A percentile compares a stretch with the other conserved stretches of the same genome.
Conservation (phyloP, 2,113 vertebrate species). For the Aramus guarauna region DNA sequence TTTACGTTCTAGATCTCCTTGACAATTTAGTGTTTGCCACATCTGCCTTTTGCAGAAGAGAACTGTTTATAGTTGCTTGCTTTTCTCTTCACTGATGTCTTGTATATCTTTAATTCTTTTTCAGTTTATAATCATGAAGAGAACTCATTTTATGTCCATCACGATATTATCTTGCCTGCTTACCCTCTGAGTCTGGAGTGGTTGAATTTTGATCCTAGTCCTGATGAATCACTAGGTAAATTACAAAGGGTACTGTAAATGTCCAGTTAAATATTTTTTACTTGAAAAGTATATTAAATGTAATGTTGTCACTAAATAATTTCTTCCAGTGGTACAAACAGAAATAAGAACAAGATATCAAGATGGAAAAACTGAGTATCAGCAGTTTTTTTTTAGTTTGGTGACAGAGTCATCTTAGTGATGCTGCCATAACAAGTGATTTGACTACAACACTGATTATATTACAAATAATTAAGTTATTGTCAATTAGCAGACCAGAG, state of each 20-base stretch:
- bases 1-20: background rate
- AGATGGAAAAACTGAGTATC: background rate
- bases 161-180: slow-evolving; percentile 90
- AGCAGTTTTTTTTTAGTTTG: background rate
- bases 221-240: slow-evolving; percentile 82
- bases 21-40: background rate
- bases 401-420: background rate
- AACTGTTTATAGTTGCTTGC: background rate
- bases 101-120: slow-evolving; percentile 1
- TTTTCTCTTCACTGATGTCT: background rate
- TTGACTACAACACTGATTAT: background rate
- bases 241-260: background rate
- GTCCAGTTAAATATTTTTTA: background rate
- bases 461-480: background rate
- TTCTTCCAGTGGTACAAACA: background rate
- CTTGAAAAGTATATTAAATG: background rate
- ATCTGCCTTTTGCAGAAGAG: background rate
- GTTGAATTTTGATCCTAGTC: slow-evolving; percentile 94
- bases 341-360: background rate
- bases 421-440: background rate
- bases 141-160: slow-evolving; percentile 93
- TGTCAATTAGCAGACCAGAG: background rate
- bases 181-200: slow-evolving; percentile 93
- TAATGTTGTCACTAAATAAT: background rate
- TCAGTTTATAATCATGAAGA: slow-evolving; percentile 94